These are phyloP conservation scores for Betta splendens DNA, from an alignment of 2,797 vertebrate genomes.

Conservation along the genomic window DNA sequence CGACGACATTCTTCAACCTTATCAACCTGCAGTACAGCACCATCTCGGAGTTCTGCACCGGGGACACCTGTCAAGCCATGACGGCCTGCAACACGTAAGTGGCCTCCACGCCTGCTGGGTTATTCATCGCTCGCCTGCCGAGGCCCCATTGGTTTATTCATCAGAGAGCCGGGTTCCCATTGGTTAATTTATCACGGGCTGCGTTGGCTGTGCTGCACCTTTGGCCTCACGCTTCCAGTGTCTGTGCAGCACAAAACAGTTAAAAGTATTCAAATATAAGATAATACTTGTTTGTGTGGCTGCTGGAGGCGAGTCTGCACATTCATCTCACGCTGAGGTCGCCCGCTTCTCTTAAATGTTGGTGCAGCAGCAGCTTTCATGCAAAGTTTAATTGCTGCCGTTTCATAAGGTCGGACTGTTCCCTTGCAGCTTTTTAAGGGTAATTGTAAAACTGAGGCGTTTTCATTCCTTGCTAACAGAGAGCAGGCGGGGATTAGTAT, in stretches of 20 bases:
- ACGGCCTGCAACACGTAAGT: conserved; percentile 98
- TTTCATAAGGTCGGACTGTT: not conserved
- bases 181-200: conserved; percentile 49
- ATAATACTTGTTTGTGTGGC: no score
- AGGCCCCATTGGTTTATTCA: conserved; percentile 49
- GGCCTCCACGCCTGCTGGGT: conserved; percentile 30
- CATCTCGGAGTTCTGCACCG: conserved; percentile 99
- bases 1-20: conserved; percentile 99
- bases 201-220: no score
- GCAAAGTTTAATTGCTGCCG: conserved; percentile 7
- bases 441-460: conserved; percentile 3
- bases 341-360: conserved; percentile 5
- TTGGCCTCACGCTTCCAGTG: no score
- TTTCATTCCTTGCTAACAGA: conserved; percentile 27
- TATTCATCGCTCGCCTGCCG: conserved; percentile 31
- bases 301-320: no score
- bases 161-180: conserved; percentile 37
- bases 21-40: conserved; percentile 99
- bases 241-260: no score
- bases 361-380: conserved; percentile 5
- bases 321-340: conserved; percentile 3
- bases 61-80: conserved; percentile 97
- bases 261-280: no score
- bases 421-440: conserved; percentile 9
- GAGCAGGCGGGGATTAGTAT: conserved; percentile 43